Evolutionary conservation across 1,140 invertebrate genomes (phyloP), one percentile per base, ranked within the genome.

Genomic region (Copidosoma floridanum): DNA sequence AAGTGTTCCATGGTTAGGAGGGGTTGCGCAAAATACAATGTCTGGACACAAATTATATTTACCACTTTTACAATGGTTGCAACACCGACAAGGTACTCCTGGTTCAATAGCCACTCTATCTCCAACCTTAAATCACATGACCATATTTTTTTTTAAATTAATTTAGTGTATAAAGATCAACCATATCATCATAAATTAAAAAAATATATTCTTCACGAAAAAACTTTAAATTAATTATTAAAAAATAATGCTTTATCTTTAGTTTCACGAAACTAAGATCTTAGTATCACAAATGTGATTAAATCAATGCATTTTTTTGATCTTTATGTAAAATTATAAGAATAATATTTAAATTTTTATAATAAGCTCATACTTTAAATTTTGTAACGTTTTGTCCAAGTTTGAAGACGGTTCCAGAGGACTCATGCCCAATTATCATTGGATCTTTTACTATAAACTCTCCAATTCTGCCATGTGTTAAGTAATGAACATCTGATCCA

Each of bases 101-200:
- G 95, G 95, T 79, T 98, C 95, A 59, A 97, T 90, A 1, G 94
- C 94, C 3, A 98, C 93, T 46, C 93, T 82, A 80, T 98, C 95
- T 1, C 95, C 94, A 16, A 85, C 77, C 79, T 80, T 8, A 37
- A 51, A 43, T 14, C 29, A 32, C n/a, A n/a, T n/a, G n/a, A n/a
- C n/a, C n/a, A n/a, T n/a, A n/a, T n/a, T n/a, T n/a, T n/a, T n/a
- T n/a, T n/a, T n/a, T n/a, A n/a, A n/a, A n/a, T n/a, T n/a, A n/a
- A n/a, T n/a, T n/a, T n/a, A n/a, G n/a, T n/a, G n/a, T n/a, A n/a
- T n/a, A n/a, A n/a, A n/a, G n/a, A n/a, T n/a, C n/a, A n/a, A n/a
- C n/a, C n/a, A n/a, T n/a, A n/a, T n/a, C n/a, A n/a, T n/a, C n/a
- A n/a, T n/a, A n/a, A n/a, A n/a, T n/a, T n/a, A n/a, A n/a, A n/a